Evolutionary conservation across 2,113 vertebrate species (phyloP), one percentile per base, ranked within the genome.

Genomic region (Hoplias malabaricus): DNA sequence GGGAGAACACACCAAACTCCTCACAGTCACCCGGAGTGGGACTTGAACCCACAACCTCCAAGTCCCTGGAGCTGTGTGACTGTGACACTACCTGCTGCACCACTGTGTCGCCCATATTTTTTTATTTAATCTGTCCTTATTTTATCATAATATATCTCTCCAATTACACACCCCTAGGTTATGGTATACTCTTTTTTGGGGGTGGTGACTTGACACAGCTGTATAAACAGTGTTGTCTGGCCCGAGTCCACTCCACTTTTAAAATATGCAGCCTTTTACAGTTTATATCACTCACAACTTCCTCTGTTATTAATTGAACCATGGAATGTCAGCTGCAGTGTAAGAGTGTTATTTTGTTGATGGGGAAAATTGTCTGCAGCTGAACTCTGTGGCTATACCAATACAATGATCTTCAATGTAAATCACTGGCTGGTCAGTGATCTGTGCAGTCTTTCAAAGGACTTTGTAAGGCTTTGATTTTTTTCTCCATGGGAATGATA

Each of bases 151-250:
- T n/a, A n/a, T n/a, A n/a, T n/a, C 36, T 48, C 10, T 11, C 16
- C 43, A n/a, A n/a, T n/a, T n/a, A n/a, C n/a, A n/a, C 16, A 48
- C 1, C 3, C 14, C 14, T 33, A 23, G 40, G 29, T 67, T 62
- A 62, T 77, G 48, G 53, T 77, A 70, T 77, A 48, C 65, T 3
- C 42, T 46, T 46, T 72, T 74, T 82, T 57, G 19, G 13, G 46
- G n/a, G n/a, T n/a, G n/a, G 11, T 56, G 67, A 70, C 43, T 74
- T 69, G 21, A 31, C 70, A 70, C 76, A 82, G 80, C 81, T 82
- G 81, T 48, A 33, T 75, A 66, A 82, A 82, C 81, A 82, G 53
- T 70, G 19, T 50, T 69, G 53, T 63, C 65, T 13, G 29, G 6
- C 29, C 34, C 48, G 38, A 70, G 69, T 75, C 57, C 57, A 42